Percentiles rank a stretch among this genome's conserved stretches.
phyloP scores from a whole-genome alignment of 1,140 invertebrate species.

The Trichomalopsis sarcophagae region DNA sequence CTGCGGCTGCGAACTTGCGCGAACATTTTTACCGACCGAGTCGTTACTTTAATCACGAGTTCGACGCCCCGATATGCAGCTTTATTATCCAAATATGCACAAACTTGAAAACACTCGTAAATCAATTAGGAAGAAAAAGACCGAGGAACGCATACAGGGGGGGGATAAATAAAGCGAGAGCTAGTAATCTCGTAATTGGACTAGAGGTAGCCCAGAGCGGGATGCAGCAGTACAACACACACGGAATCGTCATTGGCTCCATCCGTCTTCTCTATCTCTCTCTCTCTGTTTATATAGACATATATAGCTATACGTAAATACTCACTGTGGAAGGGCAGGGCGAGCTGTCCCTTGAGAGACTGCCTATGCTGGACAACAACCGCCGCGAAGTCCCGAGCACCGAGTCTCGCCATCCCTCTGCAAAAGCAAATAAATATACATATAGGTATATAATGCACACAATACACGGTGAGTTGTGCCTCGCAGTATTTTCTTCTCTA shows the following conservation, averaged over 20 bases:
- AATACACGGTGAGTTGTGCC: not conserved
- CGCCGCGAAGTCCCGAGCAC: constrained; percentile 72
- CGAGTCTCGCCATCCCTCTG: constrained; percentile 74
- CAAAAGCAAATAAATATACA: constrained; percentile 58
- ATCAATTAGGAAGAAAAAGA: constrained; percentile 34
- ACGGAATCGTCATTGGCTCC: constrained; percentile 20
- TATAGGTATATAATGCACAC: no score
- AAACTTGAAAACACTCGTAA: not conserved
- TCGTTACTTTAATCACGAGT: constrained; percentile 2
- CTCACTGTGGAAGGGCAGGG: constrained; percentile 68
- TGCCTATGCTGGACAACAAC: constrained; percentile 70
- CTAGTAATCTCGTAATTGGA: constrained; percentile 35
- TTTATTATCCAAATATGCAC: no score
- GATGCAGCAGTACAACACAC: not conserved
- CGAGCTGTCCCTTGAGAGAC: constrained; percentile 72
- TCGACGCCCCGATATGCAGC: no score
- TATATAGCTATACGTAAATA: constrained; percentile 25
- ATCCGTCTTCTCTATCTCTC: not conserved
- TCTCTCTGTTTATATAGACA: not conserved
- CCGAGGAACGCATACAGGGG: not conserved
- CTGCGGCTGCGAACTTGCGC: not conserved
- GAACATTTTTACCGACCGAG: not conserved
- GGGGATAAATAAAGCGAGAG: constrained; percentile 25
- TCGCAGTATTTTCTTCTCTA: not conserved
- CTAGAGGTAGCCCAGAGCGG: not conserved